phyloP scores from a whole-genome alignment of 37 sponge, comb jelly and placozoan genomes.

The Ephydatia muelleri region DNA sequence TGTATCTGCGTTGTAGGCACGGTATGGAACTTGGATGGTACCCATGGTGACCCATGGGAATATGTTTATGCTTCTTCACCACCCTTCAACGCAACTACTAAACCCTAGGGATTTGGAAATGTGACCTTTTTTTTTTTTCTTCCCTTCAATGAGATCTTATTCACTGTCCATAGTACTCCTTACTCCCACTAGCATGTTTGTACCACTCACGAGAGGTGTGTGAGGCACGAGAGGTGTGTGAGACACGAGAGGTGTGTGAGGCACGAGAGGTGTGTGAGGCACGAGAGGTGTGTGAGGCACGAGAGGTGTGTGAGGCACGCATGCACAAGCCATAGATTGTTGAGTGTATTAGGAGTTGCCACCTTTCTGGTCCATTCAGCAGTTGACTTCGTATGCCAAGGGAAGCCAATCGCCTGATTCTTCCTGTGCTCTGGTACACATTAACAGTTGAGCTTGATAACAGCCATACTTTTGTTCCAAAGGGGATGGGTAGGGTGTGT shows the following conservation, averaged over 20 bases:
- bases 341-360: not conserved
- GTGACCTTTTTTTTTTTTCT: not conserved
- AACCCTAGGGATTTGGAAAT: not conserved
- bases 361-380: not conserved
- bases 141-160: no score
- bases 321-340: not conserved
- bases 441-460: no score
- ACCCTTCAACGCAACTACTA: not conserved
- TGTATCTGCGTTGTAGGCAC: no score
- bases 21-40: not conserved
- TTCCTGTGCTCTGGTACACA: no score
- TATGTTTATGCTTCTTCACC: not conserved
- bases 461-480: no score
- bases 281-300: not conserved
- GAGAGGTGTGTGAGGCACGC: not conserved
- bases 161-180: no score
- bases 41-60: not conserved
- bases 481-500: no score
- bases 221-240: not conserved
- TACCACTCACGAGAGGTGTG: not conserved
- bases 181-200: not conserved
- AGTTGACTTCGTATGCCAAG: not conserved
- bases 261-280: not conserved
- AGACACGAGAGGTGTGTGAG: not conserved
- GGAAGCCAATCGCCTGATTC: no score